These are phyloP conservation scores for Trogon surrucura DNA, from an alignment of 2,113 vertebrate species.

Conservation along the genomic window DNA sequence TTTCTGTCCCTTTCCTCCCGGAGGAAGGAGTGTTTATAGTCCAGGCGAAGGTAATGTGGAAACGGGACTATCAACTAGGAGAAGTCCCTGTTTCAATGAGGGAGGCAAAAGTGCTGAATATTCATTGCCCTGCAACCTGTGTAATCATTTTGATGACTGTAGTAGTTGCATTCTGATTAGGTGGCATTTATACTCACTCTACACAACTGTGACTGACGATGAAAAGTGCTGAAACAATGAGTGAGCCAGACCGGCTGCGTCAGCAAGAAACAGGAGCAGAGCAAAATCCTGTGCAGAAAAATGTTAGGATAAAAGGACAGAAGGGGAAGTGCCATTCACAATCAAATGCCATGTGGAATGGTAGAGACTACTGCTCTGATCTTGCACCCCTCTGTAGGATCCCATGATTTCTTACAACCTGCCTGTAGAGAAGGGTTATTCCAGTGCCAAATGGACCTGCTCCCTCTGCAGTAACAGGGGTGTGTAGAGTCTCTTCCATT, in stretches of 20 bases:
- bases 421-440: not conserved
- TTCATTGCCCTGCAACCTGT: constrained; percentile 5
- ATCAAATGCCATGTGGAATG: not conserved
- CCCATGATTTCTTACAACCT: not conserved
- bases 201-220: not conserved
- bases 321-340: not conserved
- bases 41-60: not conserved
- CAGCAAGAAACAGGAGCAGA: not conserved
- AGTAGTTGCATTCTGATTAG: not conserved
- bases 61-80: not conserved
- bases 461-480: not conserved
- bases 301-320: not conserved
- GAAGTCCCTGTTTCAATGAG: not conserved
- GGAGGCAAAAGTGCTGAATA: constrained; percentile 4
- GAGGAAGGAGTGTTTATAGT: not conserved
- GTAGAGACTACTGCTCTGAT: not conserved
- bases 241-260: not conserved
- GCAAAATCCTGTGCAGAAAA: not conserved
- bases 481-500: not conserved
- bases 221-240: constrained; percentile 31
- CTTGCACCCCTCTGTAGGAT: not conserved
- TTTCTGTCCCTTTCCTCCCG: not conserved
- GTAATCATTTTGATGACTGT: not conserved
- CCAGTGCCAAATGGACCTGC: not conserved
- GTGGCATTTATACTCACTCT: not conserved